phyloP scores from a whole-genome alignment of 1,140 invertebrate species.

The Drosophila seguyi region DNA sequence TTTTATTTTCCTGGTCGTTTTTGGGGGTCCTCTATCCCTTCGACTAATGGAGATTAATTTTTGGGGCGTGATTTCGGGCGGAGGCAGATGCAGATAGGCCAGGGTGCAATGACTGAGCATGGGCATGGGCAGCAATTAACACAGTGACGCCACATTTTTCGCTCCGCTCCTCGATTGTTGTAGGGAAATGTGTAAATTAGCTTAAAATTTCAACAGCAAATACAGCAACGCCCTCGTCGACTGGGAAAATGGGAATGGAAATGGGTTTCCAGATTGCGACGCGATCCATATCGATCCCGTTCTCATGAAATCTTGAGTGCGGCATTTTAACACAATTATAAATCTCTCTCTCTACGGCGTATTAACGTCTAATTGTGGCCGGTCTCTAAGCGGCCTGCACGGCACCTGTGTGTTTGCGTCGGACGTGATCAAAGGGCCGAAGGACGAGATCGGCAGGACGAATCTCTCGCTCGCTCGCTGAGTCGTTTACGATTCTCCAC shows the following conservation, averaged over 20 bases:
- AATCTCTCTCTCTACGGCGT: conserved; percentile 67
- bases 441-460: conserved; percentile 29
- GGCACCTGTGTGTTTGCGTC: conserved; percentile 68
- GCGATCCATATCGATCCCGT: conserved; percentile 53
- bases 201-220: conserved; percentile 75
- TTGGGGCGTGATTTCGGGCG: conserved; percentile 59
- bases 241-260: conserved; percentile 15
- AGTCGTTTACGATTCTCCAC: conserved; percentile 74
- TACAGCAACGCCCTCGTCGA: conserved; percentile 58
- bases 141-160: conserved; percentile 72
- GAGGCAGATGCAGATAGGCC: conserved; percentile 51
- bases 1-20: conserved; percentile 25
- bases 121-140: conserved; percentile 69
- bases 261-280: conserved; percentile 18
- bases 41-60: conserved; percentile 79
- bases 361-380: conserved; percentile 79
- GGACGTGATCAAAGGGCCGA: conserved; percentile 66
- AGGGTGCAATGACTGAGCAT: conserved; percentile 63
- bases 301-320: conserved; percentile 69
- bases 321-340: conserved; percentile 80
- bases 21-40: conserved; percentile 7
- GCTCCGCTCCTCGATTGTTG: conserved; percentile 33
- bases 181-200: conserved; percentile 80
- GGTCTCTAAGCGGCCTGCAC: conserved; percentile 29
- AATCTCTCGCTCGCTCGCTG: conserved; percentile 14